Evolutionary conservation across 2,888 invertebrate species (phyloP), one percentile per base, ranked within the genome.

Genomic region (Euzetes globulus): DNA sequence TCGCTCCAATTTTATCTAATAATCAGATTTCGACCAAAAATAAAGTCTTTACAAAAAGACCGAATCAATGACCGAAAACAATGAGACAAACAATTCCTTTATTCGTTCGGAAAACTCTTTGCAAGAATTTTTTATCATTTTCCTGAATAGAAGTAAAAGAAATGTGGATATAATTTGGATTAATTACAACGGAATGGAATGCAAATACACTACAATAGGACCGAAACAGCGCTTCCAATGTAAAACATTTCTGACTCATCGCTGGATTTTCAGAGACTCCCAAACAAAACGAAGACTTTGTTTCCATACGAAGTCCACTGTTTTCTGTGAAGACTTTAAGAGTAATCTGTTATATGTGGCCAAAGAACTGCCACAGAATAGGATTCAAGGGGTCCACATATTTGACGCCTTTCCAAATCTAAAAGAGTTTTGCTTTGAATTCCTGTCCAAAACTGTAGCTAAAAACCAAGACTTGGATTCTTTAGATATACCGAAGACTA

Each of bases 241-340:
- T n/a, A 71, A 55, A 11, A 55, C 74, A 25, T 74, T 47, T 72
- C 19, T 63, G 19, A 74, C 74, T 22, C 74, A 74, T 71, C 74
- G 71, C 13, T 74, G 74, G 74, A 74, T 74, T 47, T 74, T 71
- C 71, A 71, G 74, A 29, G 74, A 74, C 45, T 37, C n/a, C 15
- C 25, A 27, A 15, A 55, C 71, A 19, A 71, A 58, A 27, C 33
- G 41, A n/a, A 45, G 71, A 15, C 52, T 37, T 68, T 50, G 65
- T 52, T 65, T 60, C 17, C 9, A 29, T 27, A 19, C 11, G 27
- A 52, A 50, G 11, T 19, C 17, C 17, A 65, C 27, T 50, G n/a
- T 15, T 25, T 19, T 25, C 27, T 11, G 1, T 19, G 33, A 58
- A 33, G 72, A 47, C 27, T 9, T 41, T 7, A 25, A 11, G 15